Percentiles rank a stretch among this genome's conserved stretches.
Conservation (phyloP, 1,140 invertebrate genomes). For the Microplitis demolitor region DNA sequence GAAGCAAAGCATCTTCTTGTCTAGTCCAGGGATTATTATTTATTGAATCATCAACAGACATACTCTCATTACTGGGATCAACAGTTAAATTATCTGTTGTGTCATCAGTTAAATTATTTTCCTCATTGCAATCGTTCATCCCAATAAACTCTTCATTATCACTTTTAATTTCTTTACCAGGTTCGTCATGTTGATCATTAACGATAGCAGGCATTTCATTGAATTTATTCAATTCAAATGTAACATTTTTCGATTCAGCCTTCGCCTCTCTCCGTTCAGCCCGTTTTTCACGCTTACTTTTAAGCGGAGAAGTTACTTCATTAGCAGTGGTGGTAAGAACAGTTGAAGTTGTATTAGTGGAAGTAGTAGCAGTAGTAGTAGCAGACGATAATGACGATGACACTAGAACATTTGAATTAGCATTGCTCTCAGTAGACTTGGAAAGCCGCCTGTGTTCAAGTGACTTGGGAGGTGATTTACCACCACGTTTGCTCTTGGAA, state of each 20-base stretch:
- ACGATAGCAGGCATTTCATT: not conserved
- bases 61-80: constrained; percentile 28
- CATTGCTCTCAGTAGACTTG: constrained; percentile 34
- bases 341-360: too few relatives aligned
- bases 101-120: constrained; percentile 27
- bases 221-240: not conserved
- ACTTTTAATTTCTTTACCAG: not conserved
- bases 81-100: constrained; percentile 37
- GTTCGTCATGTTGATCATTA: constrained; percentile 8
- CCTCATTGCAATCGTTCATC: constrained; percentile 26
- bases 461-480: constrained; percentile 47
- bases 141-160: not conserved
- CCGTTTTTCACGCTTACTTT: constrained; percentile 48
- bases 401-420: constrained; percentile 28
- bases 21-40: constrained; percentile 50
- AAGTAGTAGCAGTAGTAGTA: not conserved
- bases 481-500: constrained; percentile 41
- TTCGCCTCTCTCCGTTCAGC: constrained; percentile 43
- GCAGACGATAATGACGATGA: constrained; percentile 12
- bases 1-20: constrained; percentile 55
- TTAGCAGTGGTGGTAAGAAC: not conserved
- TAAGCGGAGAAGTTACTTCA: constrained; percentile 33
- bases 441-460: constrained; percentile 38
- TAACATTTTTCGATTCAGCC: constrained; percentile 32
- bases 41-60: constrained; percentile 24